phyloP scores from a whole-genome alignment of 2,113 vertebrate genomes.

The Varanus komodoensis region DNA sequence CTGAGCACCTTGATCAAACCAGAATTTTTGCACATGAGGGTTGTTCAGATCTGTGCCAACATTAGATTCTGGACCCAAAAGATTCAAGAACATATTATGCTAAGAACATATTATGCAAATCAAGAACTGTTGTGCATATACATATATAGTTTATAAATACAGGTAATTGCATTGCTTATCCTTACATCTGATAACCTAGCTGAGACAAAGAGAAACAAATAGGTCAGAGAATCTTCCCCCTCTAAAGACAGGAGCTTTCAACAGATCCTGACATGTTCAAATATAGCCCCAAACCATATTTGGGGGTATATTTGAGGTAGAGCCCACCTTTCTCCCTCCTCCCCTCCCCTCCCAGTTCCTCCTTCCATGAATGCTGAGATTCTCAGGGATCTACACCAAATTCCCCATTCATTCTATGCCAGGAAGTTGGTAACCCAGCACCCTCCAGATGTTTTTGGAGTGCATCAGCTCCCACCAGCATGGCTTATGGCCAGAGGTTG shows the following conservation, averaged over 20 bases:
- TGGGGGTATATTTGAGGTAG: neutral
- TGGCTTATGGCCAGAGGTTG: too few relatives aligned
- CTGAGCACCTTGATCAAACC: neutral
- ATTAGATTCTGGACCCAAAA: neutral
- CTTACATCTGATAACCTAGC: neutral
- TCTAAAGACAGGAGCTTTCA: neutral
- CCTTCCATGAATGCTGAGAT: neutral
- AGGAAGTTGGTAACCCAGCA: too few relatives aligned
- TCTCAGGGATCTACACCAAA: neutral
- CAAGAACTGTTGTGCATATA: neutral
- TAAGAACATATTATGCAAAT: neutral
- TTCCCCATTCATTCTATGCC: neutral
- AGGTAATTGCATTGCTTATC: neutral
- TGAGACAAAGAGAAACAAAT: neutral
- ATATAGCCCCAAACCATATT: neutral
- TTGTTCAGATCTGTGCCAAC: neutral
- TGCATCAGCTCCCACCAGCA: too few relatives aligned
- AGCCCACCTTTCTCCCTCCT: neutral
- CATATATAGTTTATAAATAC: neutral
- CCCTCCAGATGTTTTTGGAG: too few relatives aligned
- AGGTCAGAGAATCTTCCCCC: neutral
- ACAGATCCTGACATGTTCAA: neutral
- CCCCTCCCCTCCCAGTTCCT: neutral
- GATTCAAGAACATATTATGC: neutral
- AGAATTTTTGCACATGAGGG: neutral